Base-by-base conservation (phyloP, 2,113 vertebrate species). In the Chlorodrepanis virens region DNA sequence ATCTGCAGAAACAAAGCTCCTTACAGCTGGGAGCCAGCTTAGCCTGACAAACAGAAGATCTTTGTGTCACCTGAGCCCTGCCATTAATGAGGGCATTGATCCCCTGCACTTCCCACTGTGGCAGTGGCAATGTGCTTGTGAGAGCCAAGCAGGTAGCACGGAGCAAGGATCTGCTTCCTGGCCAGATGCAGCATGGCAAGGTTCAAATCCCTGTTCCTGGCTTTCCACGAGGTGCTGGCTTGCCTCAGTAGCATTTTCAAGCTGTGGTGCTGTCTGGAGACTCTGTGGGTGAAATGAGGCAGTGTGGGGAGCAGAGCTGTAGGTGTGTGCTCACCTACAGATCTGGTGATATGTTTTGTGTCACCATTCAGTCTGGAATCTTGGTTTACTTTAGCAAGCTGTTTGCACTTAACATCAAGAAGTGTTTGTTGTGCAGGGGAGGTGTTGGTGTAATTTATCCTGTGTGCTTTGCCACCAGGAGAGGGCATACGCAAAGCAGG, bases 11-110 rank as follows among this genome's bases (percentile, higher is more conserved):
- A 87, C 56, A 91, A 89, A 96, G 84, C 87, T 71, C 60, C 70
- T 91, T 93, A 79, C 13, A 65, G 37, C 14, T 93, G 70, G 47
- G 74, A 84, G 57, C 65, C 78, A 78, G 84, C 81, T 93, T 84
- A 76, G 45, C 53, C 82, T 87, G 78, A 68, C 88, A 85, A 94
- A 94, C 90, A 95, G 83, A 53, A 85, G 71, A 91, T 69, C 77
- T 91, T 91, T 93, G 61, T 87, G 67, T 71, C 90, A 91, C 57
- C 74, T 85, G 70, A 72, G 37, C 78, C 61, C 37, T 93, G 56
- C 70, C 40, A 12, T 68, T 85, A 28, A 52, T 16, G 22, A 63
- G 49, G 53, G n/a, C 83, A 68, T 52, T 82, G 60, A 60, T 82
- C 37, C 10, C n/a, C 40, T 68, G 61, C 0, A 0, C 44, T 91